Evolutionary conservation across 2,888 invertebrate genomes (phyloP), one percentile per base, ranked within the genome.

Genomic region (Drosophila nr. fundita): DNA sequence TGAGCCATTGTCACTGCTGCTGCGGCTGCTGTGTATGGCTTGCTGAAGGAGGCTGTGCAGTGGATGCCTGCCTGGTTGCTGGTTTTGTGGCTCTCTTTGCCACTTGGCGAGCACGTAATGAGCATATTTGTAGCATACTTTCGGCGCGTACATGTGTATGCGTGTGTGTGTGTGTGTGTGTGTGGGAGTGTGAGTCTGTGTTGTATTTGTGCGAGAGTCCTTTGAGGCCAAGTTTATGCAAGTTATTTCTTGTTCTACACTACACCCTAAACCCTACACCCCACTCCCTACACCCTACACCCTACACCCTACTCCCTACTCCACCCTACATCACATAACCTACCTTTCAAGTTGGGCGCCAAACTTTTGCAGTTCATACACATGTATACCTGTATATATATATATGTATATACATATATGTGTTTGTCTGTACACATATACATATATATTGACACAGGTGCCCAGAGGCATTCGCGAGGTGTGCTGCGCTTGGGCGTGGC

Each of bases 61-160:
- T 50, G 38, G 61, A 32, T 65, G 55, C 45, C 21, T 11, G 32
- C 32, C 32, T 32, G 32, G 32, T 11, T 32, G 32, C 32, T n/a
- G 13, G 21, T 32, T 27, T 32, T 29, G 69, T 29, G 38, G 34
- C 18, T 38, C 36, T 40, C 29, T 48, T 64, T 68, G 79, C 55
- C 83, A 80, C 78, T 76, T 80, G 87, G 87, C 76, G 76, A 68
- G 68, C 88, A 85, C 86, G 85, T 88, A 88, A 85, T 85, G 86
- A 88, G 86, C 88, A 85, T 85, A 85, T 85, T 85, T 85, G 86
- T 87, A 88, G 85, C 88, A 87, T 88, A 86, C 88, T 85, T 76
- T 81, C 73, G 66, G 69, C 52, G 67, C 71, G 80, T 78, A 80
- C 79, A 76, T 79, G 76, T 68, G 67, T 49, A 38, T 45, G n/a